Evolutionary conservation across 2,113 vertebrate genomes (phyloP), one percentile per base, ranked within the genome.

Genomic region (Psilopsiagon aymara): DNA sequence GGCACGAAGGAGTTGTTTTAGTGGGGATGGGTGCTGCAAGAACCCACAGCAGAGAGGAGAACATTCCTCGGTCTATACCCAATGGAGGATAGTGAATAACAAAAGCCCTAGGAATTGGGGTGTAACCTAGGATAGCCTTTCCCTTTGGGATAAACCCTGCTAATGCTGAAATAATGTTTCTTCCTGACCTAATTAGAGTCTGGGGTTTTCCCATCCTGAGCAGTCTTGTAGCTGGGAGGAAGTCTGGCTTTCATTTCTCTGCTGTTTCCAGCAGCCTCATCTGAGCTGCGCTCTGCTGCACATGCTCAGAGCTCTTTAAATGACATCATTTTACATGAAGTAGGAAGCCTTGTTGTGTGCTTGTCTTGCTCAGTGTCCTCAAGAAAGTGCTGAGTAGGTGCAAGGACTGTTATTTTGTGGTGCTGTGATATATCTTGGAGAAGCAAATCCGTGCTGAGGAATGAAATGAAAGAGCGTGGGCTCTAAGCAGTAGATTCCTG

Each of bases 201-300:
- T 85, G 96, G 96, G 96, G 91, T 89, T 97, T 97, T 97, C 96
- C 95, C 96, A 96, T 92, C 89, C 91, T 4, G 1, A 94, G 74
- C 27, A 1, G 69, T 84, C 94, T 47, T 92, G 92, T 80, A 93
- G 88, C 92, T 93, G 88, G 74, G 80, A 97, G 94, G 95, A 96
- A 93, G 94, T 95, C 95, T 97, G 96, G 96, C 94, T 97, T 97
- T 96, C 92, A 95, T 96, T 97, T 96, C 90, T 88, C 43, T 82
- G 88, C 88, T 66, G 83, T 69, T 97, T 82, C 88, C 90, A 94
- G 90, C 92, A 93, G 95, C 88, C 92, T 82, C 1, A 9, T 39
- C 86, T 5, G 69, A 35, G 86, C 92, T 84, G 29, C 1, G 13
- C 80, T 83, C 46, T 49, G 55, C 96, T 86, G 94, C 92, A 88